These are phyloP conservation scores for Ctenodactylus gundi DNA, from an alignment of 2,113 vertebrate species.

Conservation along the genomic window DNA sequence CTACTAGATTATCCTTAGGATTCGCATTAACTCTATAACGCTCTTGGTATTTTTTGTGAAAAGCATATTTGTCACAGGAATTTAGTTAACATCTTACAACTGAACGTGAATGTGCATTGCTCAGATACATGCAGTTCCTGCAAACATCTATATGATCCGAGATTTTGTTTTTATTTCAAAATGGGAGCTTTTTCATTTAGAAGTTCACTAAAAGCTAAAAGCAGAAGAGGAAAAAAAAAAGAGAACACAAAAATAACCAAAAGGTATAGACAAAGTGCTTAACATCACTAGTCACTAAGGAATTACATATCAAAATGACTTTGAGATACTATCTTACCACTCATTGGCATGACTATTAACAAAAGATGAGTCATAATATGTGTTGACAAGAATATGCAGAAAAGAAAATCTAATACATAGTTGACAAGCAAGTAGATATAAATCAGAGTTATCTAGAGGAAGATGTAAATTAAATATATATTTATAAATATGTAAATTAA, in stretches of 20 bases:
- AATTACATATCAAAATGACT: not conserved
- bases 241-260: not conserved
- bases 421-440: not conserved
- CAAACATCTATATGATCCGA: slow-evolving; percentile 91
- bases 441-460: no score
- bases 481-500: no score
- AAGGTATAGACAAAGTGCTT: not conserved
- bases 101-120: slow-evolving; percentile 94
- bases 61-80: slow-evolving; percentile 91
- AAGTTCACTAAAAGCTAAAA: slow-evolving; percentile 91
- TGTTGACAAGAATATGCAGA: not conserved
- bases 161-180: no score
- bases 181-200: slow-evolving; percentile 90
- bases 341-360: not conserved
- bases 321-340: not conserved
- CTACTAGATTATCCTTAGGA: slow-evolving; percentile 94
- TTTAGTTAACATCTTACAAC: slow-evolving; percentile 92
- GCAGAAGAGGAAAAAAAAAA: no score
- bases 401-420: not conserved
- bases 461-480: no score
- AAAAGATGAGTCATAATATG: not conserved
- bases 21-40: slow-evolving; percentile 94
- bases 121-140: slow-evolving; percentile 93
- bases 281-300: not conserved
- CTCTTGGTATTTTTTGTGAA: slow-evolving; percentile 93